Conservation (phyloP, 2,113 vertebrate genomes). For the Saccopteryx leptura region DNA sequence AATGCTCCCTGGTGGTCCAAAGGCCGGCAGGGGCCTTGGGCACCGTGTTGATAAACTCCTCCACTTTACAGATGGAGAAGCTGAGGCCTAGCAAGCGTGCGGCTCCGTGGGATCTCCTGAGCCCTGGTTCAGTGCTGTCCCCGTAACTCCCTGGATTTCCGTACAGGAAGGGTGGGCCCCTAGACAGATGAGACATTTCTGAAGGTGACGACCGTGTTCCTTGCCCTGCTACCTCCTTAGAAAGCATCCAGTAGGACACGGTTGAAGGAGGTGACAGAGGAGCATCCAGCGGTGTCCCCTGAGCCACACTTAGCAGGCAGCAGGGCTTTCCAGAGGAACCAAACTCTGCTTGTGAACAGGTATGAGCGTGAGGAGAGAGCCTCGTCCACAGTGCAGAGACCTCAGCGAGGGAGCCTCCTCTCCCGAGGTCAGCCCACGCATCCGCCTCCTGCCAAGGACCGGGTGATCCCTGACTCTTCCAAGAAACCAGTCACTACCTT, state of each 20-base stretch:
- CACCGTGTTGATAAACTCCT: neutral
- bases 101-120: neutral
- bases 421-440: neutral
- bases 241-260: neutral
- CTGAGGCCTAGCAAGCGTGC: fast-evolving
- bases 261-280: neutral
- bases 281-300: neutral
- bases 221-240: neutral
- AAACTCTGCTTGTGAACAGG: neutral
- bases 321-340: neutral
- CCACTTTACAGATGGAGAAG: neutral
- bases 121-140: fast-evolving
- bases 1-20: neutral
- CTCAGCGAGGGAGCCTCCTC: conserved; percentile 51
- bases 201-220: neutral
- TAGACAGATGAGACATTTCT: conserved; percentile 30
- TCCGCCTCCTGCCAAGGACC: conserved; percentile 58
- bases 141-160: neutral
- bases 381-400: neutral
- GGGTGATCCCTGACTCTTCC: conserved; percentile 70
- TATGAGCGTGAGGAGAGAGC: neutral
- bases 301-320: neutral
- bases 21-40: neutral
- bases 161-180: neutral
- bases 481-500: conserved; percentile 55